These are phyloP conservation scores for Trematomus loennbergii DNA, from an alignment of 2,113 vertebrate genomes.

Conservation along the genomic window DNA sequence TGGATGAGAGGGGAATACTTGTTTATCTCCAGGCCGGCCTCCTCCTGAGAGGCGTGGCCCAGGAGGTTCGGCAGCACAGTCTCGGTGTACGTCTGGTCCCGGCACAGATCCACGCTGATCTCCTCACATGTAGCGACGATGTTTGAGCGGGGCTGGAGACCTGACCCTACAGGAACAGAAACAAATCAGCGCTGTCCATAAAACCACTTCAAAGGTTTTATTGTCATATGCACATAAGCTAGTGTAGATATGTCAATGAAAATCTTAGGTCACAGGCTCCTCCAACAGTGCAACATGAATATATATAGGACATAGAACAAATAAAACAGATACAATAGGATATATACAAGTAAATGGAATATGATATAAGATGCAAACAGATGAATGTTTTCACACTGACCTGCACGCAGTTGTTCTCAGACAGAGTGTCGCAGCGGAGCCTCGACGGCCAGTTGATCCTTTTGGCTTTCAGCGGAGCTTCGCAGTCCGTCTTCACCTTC, in stretches of 20 bases:
- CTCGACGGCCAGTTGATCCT: conserved; percentile 38
- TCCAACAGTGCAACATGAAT: too few species aligned
- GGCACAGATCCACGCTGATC: conserved; percentile 87
- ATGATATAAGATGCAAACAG: too few species aligned
- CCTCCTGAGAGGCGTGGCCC: conserved; percentile 86
- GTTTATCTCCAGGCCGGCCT: conserved; percentile 79
- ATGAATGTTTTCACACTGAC: conserved; percentile 18
- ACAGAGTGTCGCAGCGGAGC: conserved; percentile 60
- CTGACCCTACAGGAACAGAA: conserved; percentile 24
- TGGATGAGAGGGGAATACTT: conserved; percentile 84
- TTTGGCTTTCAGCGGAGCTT: conserved; percentile 30
- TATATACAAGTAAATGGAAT: too few species aligned
- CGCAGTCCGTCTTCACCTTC: conserved; percentile 71
- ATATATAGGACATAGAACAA: too few species aligned
- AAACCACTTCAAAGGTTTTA: too few species aligned
- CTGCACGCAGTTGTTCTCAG: conserved; percentile 62
- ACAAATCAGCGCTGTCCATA: not conserved
- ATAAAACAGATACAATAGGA: too few species aligned
- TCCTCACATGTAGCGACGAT: conserved; percentile 82
- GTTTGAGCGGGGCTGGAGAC: not conserved
- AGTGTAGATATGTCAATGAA: too few species aligned
- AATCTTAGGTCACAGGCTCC: too few species aligned
- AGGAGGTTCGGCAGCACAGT: conserved; percentile 88
- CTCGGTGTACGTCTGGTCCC: conserved; percentile 87
- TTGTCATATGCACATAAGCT: too few species aligned